Conservation (phyloP, 2,113 vertebrate genomes). For the Glaucomys volans region DNA sequence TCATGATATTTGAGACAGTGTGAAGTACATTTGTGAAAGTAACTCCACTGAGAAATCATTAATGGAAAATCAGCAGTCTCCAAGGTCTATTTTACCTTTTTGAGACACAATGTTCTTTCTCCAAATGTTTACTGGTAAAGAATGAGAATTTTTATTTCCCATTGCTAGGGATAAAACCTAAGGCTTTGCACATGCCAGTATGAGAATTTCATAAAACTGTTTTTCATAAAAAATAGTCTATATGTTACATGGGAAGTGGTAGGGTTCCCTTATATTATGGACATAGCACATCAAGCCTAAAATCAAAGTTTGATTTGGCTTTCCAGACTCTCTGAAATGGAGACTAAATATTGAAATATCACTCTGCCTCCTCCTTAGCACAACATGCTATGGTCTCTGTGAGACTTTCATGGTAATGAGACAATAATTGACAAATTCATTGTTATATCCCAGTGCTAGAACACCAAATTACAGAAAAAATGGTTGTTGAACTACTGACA, state of each 20-base stretch:
- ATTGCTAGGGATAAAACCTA: neutral
- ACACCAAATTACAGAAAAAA: neutral
- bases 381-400: neutral
- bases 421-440: neutral
- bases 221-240: conserved; percentile 15
- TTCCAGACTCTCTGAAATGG: neutral
- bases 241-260: neutral
- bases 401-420: neutral
- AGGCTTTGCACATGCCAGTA: neutral
- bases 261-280: neutral
- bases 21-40: neutral
- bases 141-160: neutral
- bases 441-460: neutral
- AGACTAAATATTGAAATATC: neutral
- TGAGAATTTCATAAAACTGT: neutral
- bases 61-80: neutral
- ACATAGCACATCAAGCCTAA: neutral
- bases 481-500: neutral
- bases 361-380: neutral
- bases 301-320: conserved; percentile 25
- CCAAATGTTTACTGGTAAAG: neutral
- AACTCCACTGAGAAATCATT: neutral
- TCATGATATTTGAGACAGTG: neutral
- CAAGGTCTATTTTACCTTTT: neutral
- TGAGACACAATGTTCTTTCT: neutral